Evolutionary conservation across 2,888 invertebrate species (phyloP), one percentile per base, ranked within the genome.

Genomic region (Protodeltote pygarga): DNA sequence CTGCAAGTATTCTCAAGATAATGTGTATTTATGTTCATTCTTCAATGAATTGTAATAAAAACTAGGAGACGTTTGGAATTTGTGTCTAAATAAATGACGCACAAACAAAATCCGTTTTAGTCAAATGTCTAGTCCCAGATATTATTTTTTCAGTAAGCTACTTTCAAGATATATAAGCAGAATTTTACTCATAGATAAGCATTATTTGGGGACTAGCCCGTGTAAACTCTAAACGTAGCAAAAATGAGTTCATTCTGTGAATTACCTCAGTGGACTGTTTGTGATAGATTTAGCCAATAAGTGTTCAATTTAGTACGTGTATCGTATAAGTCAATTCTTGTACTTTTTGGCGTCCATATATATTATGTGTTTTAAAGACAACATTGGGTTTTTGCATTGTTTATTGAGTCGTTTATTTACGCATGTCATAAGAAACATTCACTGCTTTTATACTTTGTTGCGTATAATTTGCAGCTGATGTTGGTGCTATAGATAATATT

Each of bases 211-310:
- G 70, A 68, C 54, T 77, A 73, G 71, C 77, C 69, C 73, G 49
- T 57, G 25, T 52, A 29, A 63, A 59, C 53, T 47, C 32, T 60
- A 44, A 54, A 54, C 45, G 62, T 69, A 69, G 71, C 71, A 73
- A 69, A 50, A 64, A 45, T 46, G 75, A 77, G 77, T 85, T 83
- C 79, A 81, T 82, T 83, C 77, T 86, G 82, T 86, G 75, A 82
- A 87, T 85, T 88, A 91, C 90, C 90, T 91, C 91, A 89, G 85
- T 85, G 87, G 83, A 86, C 85, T 87, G 78, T 86, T 85, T 91
- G 90, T 91, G 89, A 90, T 91, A 90, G 88, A 83, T 87, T 85
- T 91, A 91, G 90, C 90, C 90, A 81, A 81, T 92, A 91, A 89
- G 91, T 92, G 91, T 92, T 91, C 91, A 90, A 82, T 83, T 80